Conservation (phyloP, 2,797 vertebrate genomes). For the Huso huso region DNA sequence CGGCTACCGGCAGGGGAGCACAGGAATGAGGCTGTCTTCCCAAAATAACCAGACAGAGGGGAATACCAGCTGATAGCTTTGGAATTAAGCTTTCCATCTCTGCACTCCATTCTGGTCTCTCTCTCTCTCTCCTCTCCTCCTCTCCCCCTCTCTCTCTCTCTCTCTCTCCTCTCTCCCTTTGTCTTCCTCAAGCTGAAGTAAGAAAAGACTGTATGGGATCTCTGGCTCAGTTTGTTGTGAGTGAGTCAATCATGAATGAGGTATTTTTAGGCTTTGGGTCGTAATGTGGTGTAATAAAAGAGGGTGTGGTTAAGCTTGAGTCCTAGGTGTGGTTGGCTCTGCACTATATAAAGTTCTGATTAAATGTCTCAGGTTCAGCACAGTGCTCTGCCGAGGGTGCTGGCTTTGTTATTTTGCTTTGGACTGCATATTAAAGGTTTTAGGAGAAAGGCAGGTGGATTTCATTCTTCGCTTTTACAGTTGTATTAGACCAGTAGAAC, state of each 20-base stretch:
- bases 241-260: slow-evolving; percentile 46
- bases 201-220: slow-evolving; percentile 25
- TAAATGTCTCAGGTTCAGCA: background rate
- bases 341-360: background rate
- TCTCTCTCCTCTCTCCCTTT: background rate
- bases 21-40: slow-evolving; percentile 37
- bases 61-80: slow-evolving; percentile 34
- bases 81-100: slow-evolving; percentile 26
- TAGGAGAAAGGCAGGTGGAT: background rate
- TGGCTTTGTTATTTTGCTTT: too few relatives aligned
- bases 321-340: background rate
- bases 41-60: slow-evolving; percentile 52
- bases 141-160: slow-evolving; percentile 2
- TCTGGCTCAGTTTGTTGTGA: slow-evolving; percentile 46
- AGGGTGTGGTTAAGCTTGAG: slow-evolving; percentile 18
- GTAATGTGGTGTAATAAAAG: slow-evolving; percentile 37
- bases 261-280: slow-evolving; percentile 46
- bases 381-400: too few relatives aligned
- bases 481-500: too few relatives aligned
- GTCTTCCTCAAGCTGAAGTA: slow-evolving; percentile 17
- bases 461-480: background rate
- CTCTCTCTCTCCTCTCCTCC: background rate
- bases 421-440: background rate
- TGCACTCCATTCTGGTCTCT: background rate
- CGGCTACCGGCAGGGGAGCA: slow-evolving; percentile 32